Percentiles rank a stretch among this genome's conserved stretches.
phyloP scores from a whole-genome alignment of 2,113 vertebrate species.

The Puma concolor region DNA sequence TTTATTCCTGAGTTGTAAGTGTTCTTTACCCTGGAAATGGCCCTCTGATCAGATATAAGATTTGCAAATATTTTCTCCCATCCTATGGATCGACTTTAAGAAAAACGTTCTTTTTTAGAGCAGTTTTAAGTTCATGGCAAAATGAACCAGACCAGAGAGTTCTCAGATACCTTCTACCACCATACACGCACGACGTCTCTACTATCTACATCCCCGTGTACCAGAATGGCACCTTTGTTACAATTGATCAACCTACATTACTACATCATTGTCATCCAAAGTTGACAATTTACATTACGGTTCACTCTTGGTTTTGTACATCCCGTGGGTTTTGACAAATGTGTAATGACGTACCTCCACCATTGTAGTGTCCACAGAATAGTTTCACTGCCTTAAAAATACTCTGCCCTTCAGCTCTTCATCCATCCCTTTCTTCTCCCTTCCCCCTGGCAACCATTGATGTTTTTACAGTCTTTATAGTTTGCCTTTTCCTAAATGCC shows the following conservation, averaged over 20 bases:
- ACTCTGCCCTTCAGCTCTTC: neutral
- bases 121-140: conserved; percentile 30
- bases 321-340: neutral
- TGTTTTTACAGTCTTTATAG: neutral
- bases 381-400: neutral
- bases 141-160: neutral
- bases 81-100: neutral
- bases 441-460: neutral
- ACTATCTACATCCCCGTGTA: neutral
- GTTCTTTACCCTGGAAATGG: conserved; percentile 18
- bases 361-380: neutral
- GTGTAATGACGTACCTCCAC: neutral
- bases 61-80: conserved; percentile 20
- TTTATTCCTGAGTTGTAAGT: neutral
- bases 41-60: neutral
- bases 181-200: neutral
- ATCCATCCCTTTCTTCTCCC: neutral
- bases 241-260: neutral
- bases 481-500: neutral
- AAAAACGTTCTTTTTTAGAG: neutral
- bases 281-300: neutral
- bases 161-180: neutral
- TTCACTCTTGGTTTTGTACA: neutral
- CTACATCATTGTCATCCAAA: neutral
- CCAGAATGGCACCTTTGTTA: neutral